A percentile compares a stretch with the other conserved stretches of the same genome.
Conservation (phyloP, 2,888 invertebrate genomes). For the Gari tellinella region DNA sequence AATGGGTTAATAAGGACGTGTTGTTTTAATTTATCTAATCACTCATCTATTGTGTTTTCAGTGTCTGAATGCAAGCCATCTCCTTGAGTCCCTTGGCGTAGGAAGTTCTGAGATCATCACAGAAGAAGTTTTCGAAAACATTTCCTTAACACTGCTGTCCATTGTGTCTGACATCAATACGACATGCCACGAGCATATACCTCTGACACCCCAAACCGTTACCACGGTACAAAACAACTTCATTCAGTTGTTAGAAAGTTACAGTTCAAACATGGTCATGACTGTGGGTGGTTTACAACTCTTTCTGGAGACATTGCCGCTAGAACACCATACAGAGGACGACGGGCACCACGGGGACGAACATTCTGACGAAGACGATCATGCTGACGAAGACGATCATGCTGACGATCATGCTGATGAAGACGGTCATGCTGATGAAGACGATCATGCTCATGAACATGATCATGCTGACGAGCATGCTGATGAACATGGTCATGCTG, state of each 20-base stretch:
- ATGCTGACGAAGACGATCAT: background rate
- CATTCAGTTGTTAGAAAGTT: too few relatives aligned
- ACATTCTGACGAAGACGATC: background rate
- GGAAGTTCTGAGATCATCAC: background rate
- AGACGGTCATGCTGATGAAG: background rate
- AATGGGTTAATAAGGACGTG: too few relatives aligned
- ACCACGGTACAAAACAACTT: too few relatives aligned
- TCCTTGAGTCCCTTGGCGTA: background rate
- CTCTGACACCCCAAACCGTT: background rate
- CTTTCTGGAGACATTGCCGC: background rate
- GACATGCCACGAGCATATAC: background rate
- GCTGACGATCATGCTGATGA: background rate
- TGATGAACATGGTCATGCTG: background rate
- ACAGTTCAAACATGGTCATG: background rate
- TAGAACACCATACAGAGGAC: background rate
- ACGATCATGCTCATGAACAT: background rate
- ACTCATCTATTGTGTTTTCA: conserved; percentile 8
- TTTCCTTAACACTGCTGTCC: conserved; percentile 8
- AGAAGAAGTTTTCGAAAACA: conserved; percentile 8
- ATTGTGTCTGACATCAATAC: background rate
- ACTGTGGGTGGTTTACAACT: background rate
- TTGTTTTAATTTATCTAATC: too few relatives aligned
- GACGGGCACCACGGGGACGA: background rate
- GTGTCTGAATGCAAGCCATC: conserved; percentile 12
- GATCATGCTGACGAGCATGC: background rate